Base-by-base conservation (phyloP, 2,797 vertebrate genomes). In the Etheostoma perlongum region DNA sequence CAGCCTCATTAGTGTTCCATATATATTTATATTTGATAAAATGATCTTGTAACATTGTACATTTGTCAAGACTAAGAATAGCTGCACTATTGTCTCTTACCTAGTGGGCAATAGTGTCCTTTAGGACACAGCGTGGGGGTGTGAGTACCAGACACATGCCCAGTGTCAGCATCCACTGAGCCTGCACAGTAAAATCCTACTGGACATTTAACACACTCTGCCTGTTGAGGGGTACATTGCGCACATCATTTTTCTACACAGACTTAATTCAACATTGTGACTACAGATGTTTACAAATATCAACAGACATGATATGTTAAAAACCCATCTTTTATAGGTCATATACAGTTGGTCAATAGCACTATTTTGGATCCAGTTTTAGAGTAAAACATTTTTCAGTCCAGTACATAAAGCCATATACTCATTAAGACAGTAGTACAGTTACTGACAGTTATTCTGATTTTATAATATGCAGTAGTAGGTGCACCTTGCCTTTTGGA, bases 61-160 rank as follows among this genome's bases (percentile, higher is more conserved):
- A 23, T 54, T 51, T 74, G 36, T 21, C 25, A 53, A 54, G 8
- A 51, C 27, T 58, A 11, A 51, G 52, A 80, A 48, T 19, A 69
- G 62, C 70, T 62, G 25, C 9, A 25, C 58, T 44, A 36, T 51
- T 36, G 19, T 66, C 21, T 36, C 78, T 51, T 93, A 96, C 96
- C 96, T 93, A 91, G 66, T 66, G 94, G 94, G 78, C 96, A 96
- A 70, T 94, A 96, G 83, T 95, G 91, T 87, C 96, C 96, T 89
- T 83, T 81, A 18, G 94, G 94, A 88, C 96, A 96, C 59, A 86
- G 84, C 12, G 69, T 71, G 53, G 95, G 96, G 53, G 78, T 89
- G 58, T 48, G 88, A 48, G 91, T 91, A 58, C 94, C 93, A 36
- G 84, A 87, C 77, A 76, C 74, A 72, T 77, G 69, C 0, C 82